Conservation (phyloP, 2,113 vertebrate genomes). For the Dinomys branickii region DNA sequence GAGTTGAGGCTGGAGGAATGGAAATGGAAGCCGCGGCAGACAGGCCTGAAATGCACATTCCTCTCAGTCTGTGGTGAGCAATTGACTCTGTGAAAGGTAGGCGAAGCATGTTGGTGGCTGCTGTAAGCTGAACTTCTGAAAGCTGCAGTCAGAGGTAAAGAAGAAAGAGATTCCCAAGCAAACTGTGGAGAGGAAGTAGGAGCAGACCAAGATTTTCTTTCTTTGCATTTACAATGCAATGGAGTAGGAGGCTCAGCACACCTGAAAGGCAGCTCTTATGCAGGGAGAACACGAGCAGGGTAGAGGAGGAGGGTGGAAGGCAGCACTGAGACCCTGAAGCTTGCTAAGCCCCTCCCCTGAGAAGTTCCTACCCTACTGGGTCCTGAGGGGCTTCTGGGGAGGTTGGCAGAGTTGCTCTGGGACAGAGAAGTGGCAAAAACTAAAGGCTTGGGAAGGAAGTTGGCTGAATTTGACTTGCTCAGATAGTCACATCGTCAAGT, state of each 20-base stretch:
- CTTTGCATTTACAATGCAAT: background rate
- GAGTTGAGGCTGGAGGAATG: accelerated
- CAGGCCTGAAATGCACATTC: background rate
- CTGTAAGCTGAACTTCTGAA: background rate
- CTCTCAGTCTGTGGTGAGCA: background rate
- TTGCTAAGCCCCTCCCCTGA: background rate
- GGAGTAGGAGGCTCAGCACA: background rate
- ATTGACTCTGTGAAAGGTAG: accelerated
- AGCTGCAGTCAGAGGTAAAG: background rate
- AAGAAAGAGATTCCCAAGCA: background rate
- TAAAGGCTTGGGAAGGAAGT: background rate
- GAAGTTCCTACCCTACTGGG: background rate
- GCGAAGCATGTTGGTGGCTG: background rate
- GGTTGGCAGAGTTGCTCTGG: background rate
- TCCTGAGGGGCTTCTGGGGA: background rate
- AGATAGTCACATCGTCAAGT: background rate
- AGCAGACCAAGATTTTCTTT: background rate
- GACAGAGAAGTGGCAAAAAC: background rate
- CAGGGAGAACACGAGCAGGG: accelerated
- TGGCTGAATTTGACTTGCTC: background rate
- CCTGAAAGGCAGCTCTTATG: accelerated
- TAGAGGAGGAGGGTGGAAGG: background rate
- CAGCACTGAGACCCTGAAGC: background rate
- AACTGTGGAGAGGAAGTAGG: background rate
- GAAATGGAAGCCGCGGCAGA: background rate